These are phyloP conservation scores for Agapornis roseicollis DNA, from an alignment of 2,113 vertebrate species.

Conservation along the genomic window DNA sequence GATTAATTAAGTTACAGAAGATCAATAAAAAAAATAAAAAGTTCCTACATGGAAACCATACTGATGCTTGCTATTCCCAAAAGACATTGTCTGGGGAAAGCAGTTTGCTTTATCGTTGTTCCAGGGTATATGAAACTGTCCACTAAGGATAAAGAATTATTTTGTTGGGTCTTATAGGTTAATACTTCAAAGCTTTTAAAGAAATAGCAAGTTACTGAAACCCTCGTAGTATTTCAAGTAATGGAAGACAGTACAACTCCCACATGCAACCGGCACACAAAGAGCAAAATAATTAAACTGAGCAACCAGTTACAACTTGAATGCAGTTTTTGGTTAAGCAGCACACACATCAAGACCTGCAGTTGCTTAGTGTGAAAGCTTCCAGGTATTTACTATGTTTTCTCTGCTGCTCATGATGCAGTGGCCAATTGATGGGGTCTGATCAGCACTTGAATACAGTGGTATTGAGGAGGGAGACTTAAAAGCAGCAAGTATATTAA, in stretches of 20 bases:
- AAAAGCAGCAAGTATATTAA: neutral
- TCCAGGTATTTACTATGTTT: neutral
- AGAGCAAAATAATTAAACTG: conserved; percentile 6
- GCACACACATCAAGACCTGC: neutral
- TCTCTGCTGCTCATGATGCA: rapidly evolving
- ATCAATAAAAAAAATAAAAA: neutral
- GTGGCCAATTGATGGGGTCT: neutral
- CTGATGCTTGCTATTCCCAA: neutral
- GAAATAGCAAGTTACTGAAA: neutral
- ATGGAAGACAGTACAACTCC: neutral
- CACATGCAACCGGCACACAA: neutral
- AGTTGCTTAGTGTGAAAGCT: neutral
- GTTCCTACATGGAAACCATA: neutral
- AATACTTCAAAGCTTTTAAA: neutral
- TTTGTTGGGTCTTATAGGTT: neutral
- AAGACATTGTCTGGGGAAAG: neutral
- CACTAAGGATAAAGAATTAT: neutral
- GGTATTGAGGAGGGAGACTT: neutral
- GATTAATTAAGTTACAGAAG: conserved; percentile 4
- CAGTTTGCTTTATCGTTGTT: neutral
- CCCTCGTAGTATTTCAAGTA: neutral
- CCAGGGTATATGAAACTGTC: neutral
- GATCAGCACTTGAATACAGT: neutral
- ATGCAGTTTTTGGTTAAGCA: neutral
- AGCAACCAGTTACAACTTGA: conserved; percentile 45